Conservation (phyloP, 2,888 invertebrate species). For the Mesorhabditis sp. region DNA sequence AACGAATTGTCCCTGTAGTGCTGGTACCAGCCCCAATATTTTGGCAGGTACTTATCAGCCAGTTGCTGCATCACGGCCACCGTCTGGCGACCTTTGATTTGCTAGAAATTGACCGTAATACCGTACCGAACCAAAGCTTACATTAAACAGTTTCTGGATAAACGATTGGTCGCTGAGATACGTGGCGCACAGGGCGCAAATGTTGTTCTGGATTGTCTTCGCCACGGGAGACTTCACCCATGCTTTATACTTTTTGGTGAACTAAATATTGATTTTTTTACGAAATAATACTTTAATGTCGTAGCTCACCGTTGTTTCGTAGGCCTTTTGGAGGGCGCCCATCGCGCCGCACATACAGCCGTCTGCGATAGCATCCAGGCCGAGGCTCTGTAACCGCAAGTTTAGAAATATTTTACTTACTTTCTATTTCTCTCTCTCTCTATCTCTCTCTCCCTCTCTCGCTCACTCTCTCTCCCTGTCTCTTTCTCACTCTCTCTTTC, state of each 20-base stretch:
- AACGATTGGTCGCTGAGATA: background rate
- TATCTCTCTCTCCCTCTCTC: no score
- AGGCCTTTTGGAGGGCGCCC: background rate
- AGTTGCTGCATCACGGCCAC: background rate
- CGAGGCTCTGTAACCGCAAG: no score
- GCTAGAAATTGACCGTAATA: background rate
- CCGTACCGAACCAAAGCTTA: no score
- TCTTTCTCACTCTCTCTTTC: no score
- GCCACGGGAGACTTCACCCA: no score
- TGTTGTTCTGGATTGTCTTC: background rate
- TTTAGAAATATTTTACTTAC: no score
- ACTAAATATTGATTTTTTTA: no score
- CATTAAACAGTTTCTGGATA: no score
- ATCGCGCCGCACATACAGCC: background rate
- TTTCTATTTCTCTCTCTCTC: no score
- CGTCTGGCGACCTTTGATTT: background rate
- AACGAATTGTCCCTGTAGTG: constrained; percentile 2
- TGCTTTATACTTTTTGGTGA: no score
- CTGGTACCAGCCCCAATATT: background rate
- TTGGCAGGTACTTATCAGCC: background rate
- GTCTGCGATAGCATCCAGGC: background rate
- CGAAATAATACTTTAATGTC: no score
- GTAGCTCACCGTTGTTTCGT: background rate
- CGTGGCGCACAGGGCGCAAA: background rate
- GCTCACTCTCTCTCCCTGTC: no score